Conservation (phyloP, 2,113 vertebrate species). For the Dasyprocta punctata region DNA sequence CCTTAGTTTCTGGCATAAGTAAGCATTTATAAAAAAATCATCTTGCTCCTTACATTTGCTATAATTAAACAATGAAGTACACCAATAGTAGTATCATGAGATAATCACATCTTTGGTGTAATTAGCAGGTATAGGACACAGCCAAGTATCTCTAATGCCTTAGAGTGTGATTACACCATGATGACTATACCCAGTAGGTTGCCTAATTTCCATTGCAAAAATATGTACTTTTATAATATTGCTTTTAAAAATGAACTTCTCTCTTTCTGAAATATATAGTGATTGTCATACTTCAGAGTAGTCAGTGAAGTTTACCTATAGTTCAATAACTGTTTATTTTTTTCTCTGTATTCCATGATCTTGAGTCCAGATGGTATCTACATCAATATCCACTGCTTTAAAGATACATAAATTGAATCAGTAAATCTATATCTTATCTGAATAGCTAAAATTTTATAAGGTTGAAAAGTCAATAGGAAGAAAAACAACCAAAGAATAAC, state of each 20-base stretch:
- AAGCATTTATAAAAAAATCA: slow-evolving; percentile 84
- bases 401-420: background rate
- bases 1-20: slow-evolving; percentile 77
- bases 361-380: background rate
- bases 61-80: slow-evolving; percentile 87
- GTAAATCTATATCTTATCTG: background rate
- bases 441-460: slow-evolving; percentile 7
- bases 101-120: slow-evolving; percentile 84
- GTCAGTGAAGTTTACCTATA: slow-evolving; percentile 5
- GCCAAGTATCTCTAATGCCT: slow-evolving; percentile 82
- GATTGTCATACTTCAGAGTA: slow-evolving; percentile 15
- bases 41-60: slow-evolving; percentile 83
- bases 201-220: slow-evolving; percentile 81
- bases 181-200: slow-evolving; percentile 78
- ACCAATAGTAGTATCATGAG: slow-evolving; percentile 81
- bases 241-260: slow-evolving; percentile 57
- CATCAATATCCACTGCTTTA: background rate
- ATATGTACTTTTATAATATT: slow-evolving; percentile 53
- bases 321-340: background rate
- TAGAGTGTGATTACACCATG: slow-evolving; percentile 80
- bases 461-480: slow-evolving; percentile 21
- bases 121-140: slow-evolving; percentile 81
- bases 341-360: background rate
- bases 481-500: background rate
- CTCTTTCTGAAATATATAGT: slow-evolving; percentile 21